Evolutionary conservation across 2,797 vertebrate genomes (phyloP), one percentile per base, ranked within the genome.

Genomic region (Danio kyathit): DNA sequence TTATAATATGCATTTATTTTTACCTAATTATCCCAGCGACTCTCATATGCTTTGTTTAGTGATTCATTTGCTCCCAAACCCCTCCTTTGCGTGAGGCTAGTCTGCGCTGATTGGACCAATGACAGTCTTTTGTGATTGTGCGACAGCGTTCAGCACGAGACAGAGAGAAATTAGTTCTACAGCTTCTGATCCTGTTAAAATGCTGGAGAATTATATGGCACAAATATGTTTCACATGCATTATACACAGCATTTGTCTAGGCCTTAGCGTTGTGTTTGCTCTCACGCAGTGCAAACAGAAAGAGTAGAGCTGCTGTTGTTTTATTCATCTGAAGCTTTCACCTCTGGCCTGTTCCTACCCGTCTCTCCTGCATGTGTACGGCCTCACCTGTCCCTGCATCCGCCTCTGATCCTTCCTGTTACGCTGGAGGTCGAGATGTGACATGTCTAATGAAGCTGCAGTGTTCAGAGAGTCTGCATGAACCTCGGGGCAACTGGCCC

Each of bases 331-430:
- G 14, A 46, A 61, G 63, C 51, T 29, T 79, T 80, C 69, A 44
- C 29, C 43, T 29, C 4, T 14, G 52, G 67, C 78, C 44, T 73
- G 61, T 85, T 66, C 19, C 64, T 71, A 56, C 86, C 67, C 79
- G 77, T 56, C 66, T 65, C 66, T 84, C 69, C 80, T 83, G 29
- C 81, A 82, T 84, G 84, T 89, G 86, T 85, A 89, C 86, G 83
- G 80, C 78, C 88, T 87, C 91, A 91, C 89, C 90, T 91, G 90
- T 78, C 57, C 79, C 79, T 67, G 69, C 73, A 84, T 79, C 86
- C 77, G 63, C 69, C 56, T 74, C 51, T 74, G 43, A 59, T 19
- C 82, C 82, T 51, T 52, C 14, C 38, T 52, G 40, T 8, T 7
- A 21, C n/a, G 59, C 54, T 6, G 1, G 12, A 49, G 6, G 43